Evolutionary conservation across 2,113 vertebrate species (phyloP), one percentile per base, ranked within the genome.

Genomic region (Pedionomus torquatus): DNA sequence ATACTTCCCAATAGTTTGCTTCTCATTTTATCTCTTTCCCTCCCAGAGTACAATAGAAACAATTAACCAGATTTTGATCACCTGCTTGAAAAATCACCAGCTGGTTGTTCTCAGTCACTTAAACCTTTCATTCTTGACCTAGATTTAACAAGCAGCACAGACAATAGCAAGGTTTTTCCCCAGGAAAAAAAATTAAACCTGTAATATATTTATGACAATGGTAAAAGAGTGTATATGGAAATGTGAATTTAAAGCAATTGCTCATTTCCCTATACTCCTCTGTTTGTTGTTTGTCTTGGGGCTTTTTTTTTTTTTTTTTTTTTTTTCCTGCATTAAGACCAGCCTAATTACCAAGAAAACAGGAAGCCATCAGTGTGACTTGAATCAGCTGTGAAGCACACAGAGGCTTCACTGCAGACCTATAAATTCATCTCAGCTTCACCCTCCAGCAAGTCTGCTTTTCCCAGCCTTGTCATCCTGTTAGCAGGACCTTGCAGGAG

Each of bases 41-140:
- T 96, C 43, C 66, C 60, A 89, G 74, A 87, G n/a, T 71, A 44
- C 51, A 78, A 81, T 66, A 88, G 75, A 95, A 91, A 91, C 77
- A 93, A 94, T 95, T 94, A 95, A 87, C 52, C 31, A 52, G 30
- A 80, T 94, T 97, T 94, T 39, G 7, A 95, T 91, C 91, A 95
- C 91, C 63, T 66, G 78, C 60, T 95, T 94, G 74, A 97, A 95
- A 97, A 94, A 95, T 93, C 78, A 95, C 58, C 87, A 87, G 58
- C 39, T 94, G 20, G 41, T 65, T 94, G 90, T 89, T 91, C 43
- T 90, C 65, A 84, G 63, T 81, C 77, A 92, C 74, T 93, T 95
- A 89, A 80, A 92, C 37, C 15, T 96, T 94, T 96, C 41, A 83
- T 95, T 94, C 66, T 88, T 94, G 72, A 92, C 77, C 72, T 74